Evolutionary conservation across 2,888 invertebrate species (phyloP).

Genomic region (Phyto melanocephala): DNA sequence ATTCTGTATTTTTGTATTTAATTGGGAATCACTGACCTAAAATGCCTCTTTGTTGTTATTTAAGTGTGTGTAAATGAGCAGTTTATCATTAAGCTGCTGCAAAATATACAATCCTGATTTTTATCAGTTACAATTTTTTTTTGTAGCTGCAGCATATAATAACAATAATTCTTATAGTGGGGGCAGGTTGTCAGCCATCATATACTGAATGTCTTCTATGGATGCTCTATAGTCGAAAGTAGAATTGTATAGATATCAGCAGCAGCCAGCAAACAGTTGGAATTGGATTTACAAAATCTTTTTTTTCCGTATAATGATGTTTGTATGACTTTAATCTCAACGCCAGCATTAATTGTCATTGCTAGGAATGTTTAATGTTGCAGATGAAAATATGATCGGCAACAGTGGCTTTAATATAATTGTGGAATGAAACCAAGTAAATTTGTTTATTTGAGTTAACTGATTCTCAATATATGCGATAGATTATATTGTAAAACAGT

Average conservation of each 20-base stretch:
- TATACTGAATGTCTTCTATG: constrained; percentile 52
- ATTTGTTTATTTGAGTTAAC: no score
- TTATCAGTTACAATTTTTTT: constrained; percentile 64
- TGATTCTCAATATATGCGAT: no score
- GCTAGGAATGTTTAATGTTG: constrained; percentile 50
- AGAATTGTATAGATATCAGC: constrained; percentile 15
- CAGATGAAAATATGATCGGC: constrained; percentile 69
- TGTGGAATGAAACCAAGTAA: no score
- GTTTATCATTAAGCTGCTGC: constrained; percentile 57
- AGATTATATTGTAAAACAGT: no score
- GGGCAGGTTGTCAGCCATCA: constrained; percentile 73
- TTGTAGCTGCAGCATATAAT: constrained; percentile 70
- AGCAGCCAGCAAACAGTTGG: constrained; percentile 31
- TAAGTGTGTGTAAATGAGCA: constrained; percentile 64
- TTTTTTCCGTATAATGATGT: constrained; percentile 2
- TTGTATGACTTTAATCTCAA: constrained; percentile 49
- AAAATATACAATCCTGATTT: constrained; percentile 61
- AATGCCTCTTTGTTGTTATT: constrained; percentile 20
- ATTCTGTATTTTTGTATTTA: no score
- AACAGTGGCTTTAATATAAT: constrained; percentile 70
- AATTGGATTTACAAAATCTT: constrained; percentile 28
- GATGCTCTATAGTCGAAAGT: constrained; percentile 59
- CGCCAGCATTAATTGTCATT: constrained; percentile 57
- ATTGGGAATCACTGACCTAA: background rate
- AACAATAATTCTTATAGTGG: constrained; percentile 78